phyloP scores from a whole-genome alignment of 2,888 invertebrate genomes.

The Halictus ligatus region DNA sequence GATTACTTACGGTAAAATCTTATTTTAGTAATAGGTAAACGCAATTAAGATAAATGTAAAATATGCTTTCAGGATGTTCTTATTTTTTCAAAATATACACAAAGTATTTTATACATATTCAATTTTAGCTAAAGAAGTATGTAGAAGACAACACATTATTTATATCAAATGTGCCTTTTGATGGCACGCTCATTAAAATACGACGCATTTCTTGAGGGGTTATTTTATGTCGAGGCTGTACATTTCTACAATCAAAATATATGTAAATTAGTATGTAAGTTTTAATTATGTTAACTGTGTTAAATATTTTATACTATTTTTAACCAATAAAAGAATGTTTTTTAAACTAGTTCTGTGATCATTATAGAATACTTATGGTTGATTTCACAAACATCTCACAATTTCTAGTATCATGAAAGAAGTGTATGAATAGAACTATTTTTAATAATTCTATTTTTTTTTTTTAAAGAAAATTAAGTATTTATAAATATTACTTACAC shows the following conservation, averaged over 20 bases:
- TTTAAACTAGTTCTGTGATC: not conserved
- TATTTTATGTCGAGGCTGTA: slow-evolving; percentile 58
- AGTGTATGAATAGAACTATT: not conserved
- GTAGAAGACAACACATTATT: slow-evolving; percentile 90
- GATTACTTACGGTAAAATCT: not conserved
- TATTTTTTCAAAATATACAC: slow-evolving; percentile 23
- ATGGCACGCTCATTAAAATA: slow-evolving; percentile 88
- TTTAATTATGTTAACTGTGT: not conserved
- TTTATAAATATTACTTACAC: slow-evolving; percentile 39
- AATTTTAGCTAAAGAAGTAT: slow-evolving; percentile 93
- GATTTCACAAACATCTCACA: not conserved
- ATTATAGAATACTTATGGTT: not conserved
- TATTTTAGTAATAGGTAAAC: not conserved
- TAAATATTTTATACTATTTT: slow-evolving; percentile 5
- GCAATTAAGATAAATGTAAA: not conserved
- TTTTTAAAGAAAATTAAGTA: not conserved
- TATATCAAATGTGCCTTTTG: slow-evolving; percentile 92
- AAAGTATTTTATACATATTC: not conserved
- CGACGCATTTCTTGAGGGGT: slow-evolving; percentile 85
- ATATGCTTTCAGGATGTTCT: slow-evolving; percentile 5
- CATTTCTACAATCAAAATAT: slow-evolving; percentile 82
- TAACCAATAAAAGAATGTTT: not conserved
- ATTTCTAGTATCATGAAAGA: not conserved
- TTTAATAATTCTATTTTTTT: not conserved
- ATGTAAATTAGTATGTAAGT: not conserved